A percentile compares a stretch with the other conserved stretches of the same genome.
phyloP scores from a whole-genome alignment of 2,113 vertebrate genomes.

The Apodemus speciosus region DNA sequence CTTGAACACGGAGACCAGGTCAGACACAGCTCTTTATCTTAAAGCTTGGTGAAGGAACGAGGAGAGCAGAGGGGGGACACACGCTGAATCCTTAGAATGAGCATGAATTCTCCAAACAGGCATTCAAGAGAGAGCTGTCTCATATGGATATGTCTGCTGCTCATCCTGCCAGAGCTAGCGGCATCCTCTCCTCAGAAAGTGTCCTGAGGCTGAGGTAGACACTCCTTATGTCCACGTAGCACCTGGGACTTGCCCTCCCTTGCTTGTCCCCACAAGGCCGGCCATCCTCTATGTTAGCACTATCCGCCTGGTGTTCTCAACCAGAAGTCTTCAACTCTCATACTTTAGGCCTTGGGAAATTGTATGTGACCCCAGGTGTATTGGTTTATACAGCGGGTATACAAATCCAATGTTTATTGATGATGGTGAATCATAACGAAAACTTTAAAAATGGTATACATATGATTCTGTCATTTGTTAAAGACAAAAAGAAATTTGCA shows the following conservation, averaged over 20 bases:
- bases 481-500: not conserved
- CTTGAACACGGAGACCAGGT: not conserved
- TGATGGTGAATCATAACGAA: not conserved
- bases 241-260: not conserved
- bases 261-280: not conserved
- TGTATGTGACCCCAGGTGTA: not conserved
- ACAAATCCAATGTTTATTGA: not conserved
- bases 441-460: not conserved
- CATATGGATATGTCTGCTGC: fast-evolving
- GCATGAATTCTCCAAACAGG: not conserved
- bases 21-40: not conserved
- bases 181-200: not conserved
- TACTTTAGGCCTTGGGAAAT: not conserved
- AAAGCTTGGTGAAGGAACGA: not conserved
- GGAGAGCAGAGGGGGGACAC: not conserved
- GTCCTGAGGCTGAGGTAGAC: not conserved
- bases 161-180: not conserved
- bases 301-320: not conserved
- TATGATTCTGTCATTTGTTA: not conserved
- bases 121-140: not conserved
- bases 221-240: not conserved
- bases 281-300: not conserved
- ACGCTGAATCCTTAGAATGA: not conserved
- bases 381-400: not conserved
- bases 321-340: not conserved